Percentiles rank a stretch among this genome's conserved stretches.
These are phyloP conservation scores for Dicyrtoma fusca DNA, from an alignment of 2,888 invertebrate genomes.

Conservation along the genomic window DNA sequence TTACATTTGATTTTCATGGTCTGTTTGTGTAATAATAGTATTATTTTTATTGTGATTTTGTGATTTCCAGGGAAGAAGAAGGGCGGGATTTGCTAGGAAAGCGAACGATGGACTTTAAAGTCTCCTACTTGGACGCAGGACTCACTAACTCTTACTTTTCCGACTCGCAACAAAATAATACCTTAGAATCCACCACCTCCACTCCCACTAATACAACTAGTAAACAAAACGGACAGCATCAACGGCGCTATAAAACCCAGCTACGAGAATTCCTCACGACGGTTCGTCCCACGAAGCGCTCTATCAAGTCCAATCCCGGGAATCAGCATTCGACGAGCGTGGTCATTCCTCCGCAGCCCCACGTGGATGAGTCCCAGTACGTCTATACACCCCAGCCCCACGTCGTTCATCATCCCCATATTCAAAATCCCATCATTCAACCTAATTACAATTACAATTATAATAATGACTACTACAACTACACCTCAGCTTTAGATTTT, in stretches of 20 bases:
- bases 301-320: constrained; percentile 57
- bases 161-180: constrained; percentile 35
- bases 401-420: constrained; percentile 37
- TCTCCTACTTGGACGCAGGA: constrained; percentile 93
- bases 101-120: constrained; percentile 98
- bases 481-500: constrained; percentile 32
- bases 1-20: too few species aligned
- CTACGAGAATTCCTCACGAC: constrained; percentile 89
- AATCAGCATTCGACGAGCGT: constrained; percentile 8
- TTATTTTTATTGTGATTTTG: constrained; percentile 36
- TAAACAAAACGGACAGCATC: constrained; percentile 61
- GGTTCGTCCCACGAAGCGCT: constrained; percentile 78
- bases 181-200: constrained; percentile 59
- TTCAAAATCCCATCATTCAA: constrained; percentile 38
- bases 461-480: constrained; percentile 37
- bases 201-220: constrained; percentile 49
- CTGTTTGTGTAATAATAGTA: too few species aligned
- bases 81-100: constrained; percentile 96
- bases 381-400: constrained; percentile 34
- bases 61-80: constrained; percentile 86
- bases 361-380: constrained; percentile 35
- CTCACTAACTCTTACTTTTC: constrained; percentile 84
- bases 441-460: constrained; percentile 40
- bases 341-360: constrained; percentile 18
- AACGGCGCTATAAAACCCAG: constrained; percentile 88